Evolutionary conservation across 2,113 vertebrate genomes (phyloP).

Genomic region (Vidua chalybeata): DNA sequence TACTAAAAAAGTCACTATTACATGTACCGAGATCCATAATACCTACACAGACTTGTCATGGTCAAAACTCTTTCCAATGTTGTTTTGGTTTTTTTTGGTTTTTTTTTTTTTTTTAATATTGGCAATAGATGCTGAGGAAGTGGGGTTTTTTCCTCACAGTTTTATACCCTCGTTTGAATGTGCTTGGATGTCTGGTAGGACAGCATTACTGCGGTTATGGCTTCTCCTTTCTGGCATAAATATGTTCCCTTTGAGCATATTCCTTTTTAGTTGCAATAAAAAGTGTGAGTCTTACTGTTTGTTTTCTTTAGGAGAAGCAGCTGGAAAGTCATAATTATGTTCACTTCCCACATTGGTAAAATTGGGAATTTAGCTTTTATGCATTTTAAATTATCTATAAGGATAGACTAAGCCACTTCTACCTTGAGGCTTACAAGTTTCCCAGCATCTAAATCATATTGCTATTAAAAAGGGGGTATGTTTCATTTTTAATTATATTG

Average conservation of each 20-base stretch:
- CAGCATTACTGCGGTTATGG: constrained; percentile 17
- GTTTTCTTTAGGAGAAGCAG: constrained; percentile 64
- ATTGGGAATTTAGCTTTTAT: not conserved
- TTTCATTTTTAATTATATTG: not conserved
- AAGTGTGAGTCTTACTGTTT: constrained; percentile 27
- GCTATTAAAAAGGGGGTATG: not conserved
- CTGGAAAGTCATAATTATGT: constrained; percentile 65
- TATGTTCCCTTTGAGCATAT: constrained; percentile 53
- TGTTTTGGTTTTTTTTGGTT: not conserved
- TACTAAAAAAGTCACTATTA: not conserved
- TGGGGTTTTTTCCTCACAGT: not conserved
- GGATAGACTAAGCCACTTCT: not conserved
- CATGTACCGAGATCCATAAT: not conserved
- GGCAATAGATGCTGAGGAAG: not conserved
- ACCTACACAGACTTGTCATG: not conserved
- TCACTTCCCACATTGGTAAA: constrained; percentile 47
- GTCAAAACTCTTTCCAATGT: not conserved
- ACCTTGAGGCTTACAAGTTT: constrained; percentile 27
- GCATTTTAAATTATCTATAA: constrained; percentile 26
- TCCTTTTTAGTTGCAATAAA: constrained; percentile 41
- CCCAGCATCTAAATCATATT: constrained; percentile 15
- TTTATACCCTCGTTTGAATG: not conserved
- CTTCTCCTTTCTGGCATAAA: constrained; percentile 44
- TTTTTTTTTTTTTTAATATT: not conserved
- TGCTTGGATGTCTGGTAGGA: constrained; percentile 34